Evolutionary conservation across 2,888 invertebrate genomes (phyloP), one percentile per base, ranked within the genome.

Genomic region (Ectobius pallidus): DNA sequence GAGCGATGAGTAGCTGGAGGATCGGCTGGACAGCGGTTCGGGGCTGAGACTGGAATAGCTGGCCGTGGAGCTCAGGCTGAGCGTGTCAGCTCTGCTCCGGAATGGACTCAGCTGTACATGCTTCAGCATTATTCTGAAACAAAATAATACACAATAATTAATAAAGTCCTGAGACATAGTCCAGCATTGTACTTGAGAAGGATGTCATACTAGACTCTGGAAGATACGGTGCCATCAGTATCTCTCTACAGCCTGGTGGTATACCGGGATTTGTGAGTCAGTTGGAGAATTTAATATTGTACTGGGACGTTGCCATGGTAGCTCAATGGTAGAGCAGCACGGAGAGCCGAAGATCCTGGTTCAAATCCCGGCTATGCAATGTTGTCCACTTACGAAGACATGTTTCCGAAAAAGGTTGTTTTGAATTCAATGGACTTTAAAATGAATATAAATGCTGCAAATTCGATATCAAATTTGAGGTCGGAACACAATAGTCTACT

Each of bases 91-190:
- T 82, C 94, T 91, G 80, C 91, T 90, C 84, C 94, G 89, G 85
- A 93, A 90, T 78, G 94, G 94, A 78, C 94, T 94, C 83, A 94
- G 91, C 85, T 94, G 94, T 84, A 94, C 94, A 91, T 94, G 94
- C 86, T 94, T 94, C 88, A 94, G 87, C 94, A 94, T 94, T n/a
- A n/a, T n/a, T 86, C 80, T 65, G 71, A 9, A 61, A 62, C 32
- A 62, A 55, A 39, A 58, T 9, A 20, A 20, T 3, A 1, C 4
- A 20, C 18, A 30, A 0, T 1, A 25, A 30, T 18, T 7, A 14
- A 52, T 20, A 14, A 2, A 20, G 3, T 25, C 11, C 3, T 3
- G 2, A 14, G 14, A 52, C 20, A 22, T 16, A 52, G 22, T 20
- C 3, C 20, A 18, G 1, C 22, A 25, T 22, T 4, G 52, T 1